phyloP scores from a whole-genome alignment of 2,888 invertebrate genomes.

The Teleogryllus oceanicus region DNA sequence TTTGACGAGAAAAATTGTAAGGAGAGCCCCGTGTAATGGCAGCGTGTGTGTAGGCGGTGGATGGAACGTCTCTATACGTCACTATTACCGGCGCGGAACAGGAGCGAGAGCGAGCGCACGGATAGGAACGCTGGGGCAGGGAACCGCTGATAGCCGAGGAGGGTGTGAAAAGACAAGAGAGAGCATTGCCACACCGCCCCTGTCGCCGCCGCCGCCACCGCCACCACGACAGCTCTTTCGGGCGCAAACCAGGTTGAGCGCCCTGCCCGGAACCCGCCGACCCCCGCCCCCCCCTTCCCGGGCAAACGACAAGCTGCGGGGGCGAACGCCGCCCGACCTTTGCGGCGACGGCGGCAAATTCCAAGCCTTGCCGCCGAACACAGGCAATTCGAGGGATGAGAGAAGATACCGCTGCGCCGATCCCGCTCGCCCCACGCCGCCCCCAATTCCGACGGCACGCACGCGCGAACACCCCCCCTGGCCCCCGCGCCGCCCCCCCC shows the following conservation, averaged over 20 bases:
- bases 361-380: background rate
- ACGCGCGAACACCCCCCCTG: background rate
- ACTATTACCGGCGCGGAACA: background rate
- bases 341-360: background rate
- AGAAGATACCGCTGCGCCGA: background rate
- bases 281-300: too few relatives aligned
- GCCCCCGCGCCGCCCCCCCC: background rate
- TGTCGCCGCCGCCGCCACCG: too few relatives aligned
- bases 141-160: too few relatives aligned
- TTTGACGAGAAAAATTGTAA: background rate
- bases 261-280: too few relatives aligned
- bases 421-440: background rate
- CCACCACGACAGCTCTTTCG: too few relatives aligned
- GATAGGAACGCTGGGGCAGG: too few relatives aligned
- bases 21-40: conserved; percentile 1
- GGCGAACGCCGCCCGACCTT: conserved; percentile 1
- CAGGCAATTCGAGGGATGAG: background rate
- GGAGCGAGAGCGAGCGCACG: background rate
- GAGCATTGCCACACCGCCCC: too few relatives aligned
- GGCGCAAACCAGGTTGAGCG: too few relatives aligned
- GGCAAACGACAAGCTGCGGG: background rate
- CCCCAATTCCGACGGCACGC: background rate
- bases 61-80: conserved; percentile 18
- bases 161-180: too few relatives aligned
- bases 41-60: conserved; percentile 6